These are phyloP conservation scores for Acanthosepion lycidas DNA, from an alignment of 2,888 invertebrate species.

Conservation along the genomic window DNA sequence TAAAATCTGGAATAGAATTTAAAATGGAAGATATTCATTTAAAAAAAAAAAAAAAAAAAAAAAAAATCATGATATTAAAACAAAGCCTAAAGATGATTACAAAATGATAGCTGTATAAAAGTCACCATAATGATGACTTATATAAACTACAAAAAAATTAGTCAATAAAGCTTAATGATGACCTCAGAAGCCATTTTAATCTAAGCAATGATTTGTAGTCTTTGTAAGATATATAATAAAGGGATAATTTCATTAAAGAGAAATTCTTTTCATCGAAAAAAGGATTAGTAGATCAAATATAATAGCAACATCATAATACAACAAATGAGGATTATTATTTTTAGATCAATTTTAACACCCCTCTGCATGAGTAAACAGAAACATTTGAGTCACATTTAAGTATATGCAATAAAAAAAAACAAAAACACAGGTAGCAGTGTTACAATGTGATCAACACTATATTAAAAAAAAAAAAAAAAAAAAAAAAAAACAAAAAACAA, in stretches of 20 bases:
- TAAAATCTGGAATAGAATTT: no score
- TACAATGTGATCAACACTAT: neutral
- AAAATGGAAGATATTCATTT: no score
- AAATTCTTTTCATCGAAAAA: neutral
- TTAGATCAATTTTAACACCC: neutral
- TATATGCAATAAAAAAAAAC: neutral
- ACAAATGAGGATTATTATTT: slow-evolving; percentile 2
- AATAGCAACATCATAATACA: no score
- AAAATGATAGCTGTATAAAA: neutral
- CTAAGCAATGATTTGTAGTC: neutral
- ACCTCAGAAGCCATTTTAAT: neutral
- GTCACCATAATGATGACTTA: neutral
- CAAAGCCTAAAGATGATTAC: neutral
- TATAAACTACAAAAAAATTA: neutral
- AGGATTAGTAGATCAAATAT: neutral
- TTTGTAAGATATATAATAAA: neutral
- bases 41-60: no score
- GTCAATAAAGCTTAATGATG: neutral
- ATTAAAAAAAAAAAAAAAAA: no score
- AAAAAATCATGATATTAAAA: neutral
- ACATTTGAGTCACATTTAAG: neutral
- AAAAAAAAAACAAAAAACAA: no score
- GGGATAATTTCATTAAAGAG: neutral
- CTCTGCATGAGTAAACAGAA: neutral
- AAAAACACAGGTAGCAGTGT: neutral